Evolutionary conservation across 2,888 invertebrate species (phyloP).

Genomic region (Argyra leucocephala): DNA sequence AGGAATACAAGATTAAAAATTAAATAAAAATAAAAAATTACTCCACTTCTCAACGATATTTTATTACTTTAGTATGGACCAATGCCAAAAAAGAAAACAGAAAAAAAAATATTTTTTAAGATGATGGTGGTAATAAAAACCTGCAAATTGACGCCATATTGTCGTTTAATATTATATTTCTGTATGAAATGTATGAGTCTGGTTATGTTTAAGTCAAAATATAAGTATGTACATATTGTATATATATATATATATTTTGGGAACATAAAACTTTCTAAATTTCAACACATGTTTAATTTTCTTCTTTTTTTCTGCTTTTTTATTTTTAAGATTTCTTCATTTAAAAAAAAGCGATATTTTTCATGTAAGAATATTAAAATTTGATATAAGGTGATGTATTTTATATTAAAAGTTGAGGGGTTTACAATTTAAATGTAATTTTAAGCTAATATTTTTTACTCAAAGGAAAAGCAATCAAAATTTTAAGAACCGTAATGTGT

Average conservation of each 20-base stretch:
- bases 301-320: no score
- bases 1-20: not conserved
- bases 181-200: no score
- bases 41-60: not conserved
- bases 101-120: not conserved
- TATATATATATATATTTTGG: no score
- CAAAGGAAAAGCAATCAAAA: no score
- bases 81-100: not conserved
- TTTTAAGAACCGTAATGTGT: no score
- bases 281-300: no score
- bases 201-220: no score
- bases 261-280: no score
- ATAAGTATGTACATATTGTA: no score
- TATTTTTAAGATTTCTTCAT: not conserved
- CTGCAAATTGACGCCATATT: constrained; percentile 11
- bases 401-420: not conserved
- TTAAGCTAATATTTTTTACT: no score
- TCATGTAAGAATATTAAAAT: not conserved
- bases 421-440: no score
- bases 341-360: not conserved
- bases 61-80: not conserved
- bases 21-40: not conserved
- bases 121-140: constrained; percentile 8
- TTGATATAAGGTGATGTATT: not conserved
- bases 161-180: not conserved